Base-by-base conservation (phyloP, 2,888 invertebrate genomes). In the Ceramica pisi region DNA sequence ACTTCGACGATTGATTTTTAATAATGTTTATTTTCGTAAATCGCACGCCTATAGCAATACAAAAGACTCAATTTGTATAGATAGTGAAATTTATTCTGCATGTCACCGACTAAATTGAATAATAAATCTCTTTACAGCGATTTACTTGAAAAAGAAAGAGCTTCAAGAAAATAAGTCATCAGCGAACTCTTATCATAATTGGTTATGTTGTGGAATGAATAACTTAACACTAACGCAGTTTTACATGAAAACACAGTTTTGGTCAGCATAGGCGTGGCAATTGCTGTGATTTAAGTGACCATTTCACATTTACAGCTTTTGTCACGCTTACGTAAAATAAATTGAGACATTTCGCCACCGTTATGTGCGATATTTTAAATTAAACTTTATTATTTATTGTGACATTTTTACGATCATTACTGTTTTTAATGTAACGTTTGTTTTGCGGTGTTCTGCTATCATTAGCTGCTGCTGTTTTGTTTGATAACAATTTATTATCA, bases 251-350 rank as follows among this genome's bases (percentile, higher is more conserved):
- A 91, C 89, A 90, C 90, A 89, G 90, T 91, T 93, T 88, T 85
- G 88, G 85, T 84, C 86, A 86, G 86, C 84, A 83, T 80, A 84
- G 92, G 92, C 92, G 93, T 92, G 92, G 91, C 89, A 81, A 87
- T 87, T 83, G 85, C 82, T 75, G 89, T 93, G 93, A 94, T 93
- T 94, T 93, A 91, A 92, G 89, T 91, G 90, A 92, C 92, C 92
- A 88, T 89, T 90, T 84, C 88, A 89, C 88, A 89, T 92, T 92
- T 90, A 94, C 91, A 85, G 89, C 91, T 90, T 92, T 92, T 92
- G 93, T 92, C 93, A 94, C 93, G 93, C 92, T 90, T 89, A 83
- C 86, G 80, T 89, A 87, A 89, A 88, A 92, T 92, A 92, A 93
- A 94, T 93, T 92, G 91, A 92, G 92, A 92, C 92, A 91, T 93